Evolutionary conservation across 2,888 invertebrate species (phyloP), one percentile per base, ranked within the genome.

Genomic region (Celastrina argiolus): DNA sequence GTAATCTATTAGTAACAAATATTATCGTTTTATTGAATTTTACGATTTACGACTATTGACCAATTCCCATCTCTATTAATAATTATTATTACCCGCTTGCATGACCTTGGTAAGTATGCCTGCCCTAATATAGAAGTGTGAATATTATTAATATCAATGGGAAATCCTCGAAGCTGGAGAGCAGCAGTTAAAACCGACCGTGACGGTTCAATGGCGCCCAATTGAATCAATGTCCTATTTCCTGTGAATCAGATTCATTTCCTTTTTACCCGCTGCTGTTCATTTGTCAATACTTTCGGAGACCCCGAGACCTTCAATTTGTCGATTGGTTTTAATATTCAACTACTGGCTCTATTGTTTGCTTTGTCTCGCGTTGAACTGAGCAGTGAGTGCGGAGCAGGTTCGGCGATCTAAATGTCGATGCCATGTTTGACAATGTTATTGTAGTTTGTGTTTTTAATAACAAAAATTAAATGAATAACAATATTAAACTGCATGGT

Each of bases 211-310:
- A 73, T 77, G 78, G 76, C 79, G 74, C 74, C 73, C 76, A 88
- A 90, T 88, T 89, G 89, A 86, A 84, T 87, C 88, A 90, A 88
- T 87, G 84, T 82, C 84, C 88, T 87, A 88, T 85, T 89, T 91
- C 90, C 90, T 81, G 85, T 82, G 83, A 82, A 89, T 89, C 87
- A 83, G 81, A 84, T 86, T 87, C 84, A 89, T 88, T 90, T 91
- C 89, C 89, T 88, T 87, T 87, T 86, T 84, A 86, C 78, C 72
- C 77, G 76, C 75, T 78, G 80, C 78, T 86, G 86, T 80, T 85
- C 85, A 87, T 88, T 88, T 88, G 84, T 87, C 86, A 81, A 80
- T 80, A 78, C 81, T 78, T 84, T 83, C 76, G 82, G 79, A 75
- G 78, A 78, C 76, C 76, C 75, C 75, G 72, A 74, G 73, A 71